Base-by-base conservation (phyloP, 2,888 invertebrate species). In the Elgonia sp. region DNA sequence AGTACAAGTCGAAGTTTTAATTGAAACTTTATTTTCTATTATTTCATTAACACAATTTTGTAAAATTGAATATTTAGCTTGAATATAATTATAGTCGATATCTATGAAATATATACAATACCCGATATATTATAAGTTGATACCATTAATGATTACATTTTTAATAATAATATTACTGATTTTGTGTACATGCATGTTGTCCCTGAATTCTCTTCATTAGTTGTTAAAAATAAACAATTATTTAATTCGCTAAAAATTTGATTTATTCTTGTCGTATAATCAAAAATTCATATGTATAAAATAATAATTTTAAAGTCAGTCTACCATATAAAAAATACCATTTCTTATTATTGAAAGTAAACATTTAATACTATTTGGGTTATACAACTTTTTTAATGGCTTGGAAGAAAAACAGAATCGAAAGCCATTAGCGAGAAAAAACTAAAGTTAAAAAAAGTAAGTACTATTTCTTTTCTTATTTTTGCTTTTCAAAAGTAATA, bases 221-320 rank as follows among this genome's bases (percentile, higher is more conserved):
- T 67, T 67, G 29, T 67, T 67, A 42, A 67, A 20, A 67, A 67
- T 42, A 21, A 57, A 40, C 40, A 6, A 42, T 60, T 42, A 67
- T 67, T 67, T 67, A 67, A 67, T 67, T 67, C 65, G 37, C 65
- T 67, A 67, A 2, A n/a, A 10, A 46, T 10, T 46, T 46, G 1
- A 14, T 46, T 46, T 2, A 14, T 7, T 46, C 7, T 46, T 46
- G 14, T 46, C 7, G 29, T 5, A 29, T 5, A 29, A 29, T 29
- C 5, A 5, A 29, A 29, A 29, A 5, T n/a, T n/a, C n/a, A n/a
- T n/a, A n/a, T n/a, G n/a, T n/a, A n/a, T n/a, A n/a, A n/a, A n/a
- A n/a, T n/a, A n/a, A n/a, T n/a, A n/a, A n/a, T n/a, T n/a, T n/a
- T n/a, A n/a, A n/a, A n/a, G n/a, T n/a, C n/a, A n/a, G n/a, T n/a